phyloP scores from a whole-genome alignment of 2,888 invertebrate species.

The Thyatira batis region DNA sequence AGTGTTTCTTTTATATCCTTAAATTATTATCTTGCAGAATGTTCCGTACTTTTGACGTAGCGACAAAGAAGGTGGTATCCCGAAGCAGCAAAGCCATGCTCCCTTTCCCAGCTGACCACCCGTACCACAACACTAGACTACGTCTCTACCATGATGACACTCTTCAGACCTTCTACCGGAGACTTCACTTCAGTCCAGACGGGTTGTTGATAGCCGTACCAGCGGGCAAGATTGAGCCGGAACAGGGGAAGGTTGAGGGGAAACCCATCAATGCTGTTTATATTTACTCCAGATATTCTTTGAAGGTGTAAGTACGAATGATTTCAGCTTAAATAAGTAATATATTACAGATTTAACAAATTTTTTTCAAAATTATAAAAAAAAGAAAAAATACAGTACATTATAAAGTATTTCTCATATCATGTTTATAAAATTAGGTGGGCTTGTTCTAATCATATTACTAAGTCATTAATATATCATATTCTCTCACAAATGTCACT shows the following conservation, averaged over 20 bases:
- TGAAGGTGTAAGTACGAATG: constrained; percentile 81
- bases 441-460: no score
- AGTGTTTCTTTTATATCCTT: no score
- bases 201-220: constrained; percentile 96
- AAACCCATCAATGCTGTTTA: constrained; percentile 83
- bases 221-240: constrained; percentile 90
- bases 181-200: constrained; percentile 95
- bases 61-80: constrained; percentile 85
- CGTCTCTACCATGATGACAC: constrained; percentile 95
- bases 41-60: constrained; percentile 86
- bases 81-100: constrained; percentile 85
- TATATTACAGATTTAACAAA: no score
- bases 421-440: no score
- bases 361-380: no score
- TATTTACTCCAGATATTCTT: constrained; percentile 81
- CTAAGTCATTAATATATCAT: no score
- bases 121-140: constrained; percentile 83
- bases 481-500: no score
- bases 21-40: constrained; percentile 71
- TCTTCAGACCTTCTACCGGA: constrained; percentile 95
- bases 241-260: constrained; percentile 80
- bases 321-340: no score
- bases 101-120: constrained; percentile 80
- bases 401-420: no score
- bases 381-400: no score